Percentiles rank a stretch among this genome's conserved stretches.
These are phyloP conservation scores for Taeniopygia guttata DNA, from an alignment of 2,797 vertebrate genomes.

Conservation along the genomic window DNA sequence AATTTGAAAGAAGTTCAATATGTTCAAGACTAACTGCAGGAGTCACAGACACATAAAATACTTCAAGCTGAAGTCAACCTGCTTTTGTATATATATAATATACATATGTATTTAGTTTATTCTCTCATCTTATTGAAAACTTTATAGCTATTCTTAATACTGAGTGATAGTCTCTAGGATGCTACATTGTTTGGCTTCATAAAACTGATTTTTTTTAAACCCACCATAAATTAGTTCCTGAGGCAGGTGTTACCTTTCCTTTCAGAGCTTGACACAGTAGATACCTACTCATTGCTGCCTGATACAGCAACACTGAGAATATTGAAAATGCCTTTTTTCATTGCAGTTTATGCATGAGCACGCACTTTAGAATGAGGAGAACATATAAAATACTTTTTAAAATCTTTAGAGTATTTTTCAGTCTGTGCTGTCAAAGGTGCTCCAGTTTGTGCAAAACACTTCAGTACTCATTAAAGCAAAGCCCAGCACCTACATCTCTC, in stretches of 20 bases:
- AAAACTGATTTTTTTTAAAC: not conserved
- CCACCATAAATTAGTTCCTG: not conserved
- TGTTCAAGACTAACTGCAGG: not conserved
- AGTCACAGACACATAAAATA: not conserved
- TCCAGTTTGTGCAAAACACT: not conserved
- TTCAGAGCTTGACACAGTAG: not conserved
- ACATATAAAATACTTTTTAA: not conserved
- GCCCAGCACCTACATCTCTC: not conserved
- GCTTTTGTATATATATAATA: too few species aligned
- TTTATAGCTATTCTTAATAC: not conserved
- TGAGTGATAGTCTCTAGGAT: not conserved
- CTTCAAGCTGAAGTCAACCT: not conserved
- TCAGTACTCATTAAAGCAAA: not conserved
- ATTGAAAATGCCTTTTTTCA: not conserved
- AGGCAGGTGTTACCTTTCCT: not conserved
- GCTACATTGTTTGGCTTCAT: not conserved
- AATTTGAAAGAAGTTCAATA: not conserved
- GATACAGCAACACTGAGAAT: not conserved
- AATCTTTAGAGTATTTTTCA: not conserved
- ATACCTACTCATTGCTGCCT: not conserved
- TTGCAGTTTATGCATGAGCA: not conserved
- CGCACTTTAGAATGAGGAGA: not conserved
- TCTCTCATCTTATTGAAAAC: not conserved
- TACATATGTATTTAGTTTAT: not conserved
- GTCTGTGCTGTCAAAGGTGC: not conserved